Conservation (phyloP, 2,113 vertebrate species). For the Prietella phreatophila region DNA sequence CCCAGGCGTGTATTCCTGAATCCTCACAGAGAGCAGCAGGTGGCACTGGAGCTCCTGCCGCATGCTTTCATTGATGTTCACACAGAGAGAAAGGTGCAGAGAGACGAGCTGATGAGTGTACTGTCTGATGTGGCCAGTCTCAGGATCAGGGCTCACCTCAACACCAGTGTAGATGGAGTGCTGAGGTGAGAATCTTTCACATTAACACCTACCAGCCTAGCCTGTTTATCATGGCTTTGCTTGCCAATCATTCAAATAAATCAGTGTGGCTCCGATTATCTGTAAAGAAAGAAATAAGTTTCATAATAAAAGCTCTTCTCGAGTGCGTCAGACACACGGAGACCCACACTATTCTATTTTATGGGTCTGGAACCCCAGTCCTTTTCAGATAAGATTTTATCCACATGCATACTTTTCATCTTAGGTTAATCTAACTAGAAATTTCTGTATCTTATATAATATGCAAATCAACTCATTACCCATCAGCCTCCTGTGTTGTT, state of each 20-base stretch:
- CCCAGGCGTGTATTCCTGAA: conserved; percentile 72
- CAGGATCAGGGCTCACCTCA: conserved; percentile 78
- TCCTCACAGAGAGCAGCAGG: conserved; percentile 73
- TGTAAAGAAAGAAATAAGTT: neutral
- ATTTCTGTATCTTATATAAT: neutral
- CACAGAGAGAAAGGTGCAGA: conserved; percentile 69
- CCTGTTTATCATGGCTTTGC: neutral
- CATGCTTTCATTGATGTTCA: conserved; percentile 74
- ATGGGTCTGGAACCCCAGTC: neutral
- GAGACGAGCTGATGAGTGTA: conserved; percentile 81
- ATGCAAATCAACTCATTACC: neutral
- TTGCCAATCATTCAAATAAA: neutral
- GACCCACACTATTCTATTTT: neutral
- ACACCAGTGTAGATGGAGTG: conserved; percentile 69
- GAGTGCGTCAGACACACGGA: neutral
- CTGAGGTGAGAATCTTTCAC: conserved; percentile 73
- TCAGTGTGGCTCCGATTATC: neutral
- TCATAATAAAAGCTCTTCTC: neutral
- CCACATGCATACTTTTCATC: neutral
- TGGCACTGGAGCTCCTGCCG: conserved; percentile 68
- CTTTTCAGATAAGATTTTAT: neutral
- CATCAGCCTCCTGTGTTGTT: neutral
- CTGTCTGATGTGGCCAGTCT: conserved; percentile 80
- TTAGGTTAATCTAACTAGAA: neutral
- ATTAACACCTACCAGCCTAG: neutral